Evolutionary conservation across 2,113 vertebrate genomes (phyloP).

Genomic region (Cyanoderma ruficeps): DNA sequence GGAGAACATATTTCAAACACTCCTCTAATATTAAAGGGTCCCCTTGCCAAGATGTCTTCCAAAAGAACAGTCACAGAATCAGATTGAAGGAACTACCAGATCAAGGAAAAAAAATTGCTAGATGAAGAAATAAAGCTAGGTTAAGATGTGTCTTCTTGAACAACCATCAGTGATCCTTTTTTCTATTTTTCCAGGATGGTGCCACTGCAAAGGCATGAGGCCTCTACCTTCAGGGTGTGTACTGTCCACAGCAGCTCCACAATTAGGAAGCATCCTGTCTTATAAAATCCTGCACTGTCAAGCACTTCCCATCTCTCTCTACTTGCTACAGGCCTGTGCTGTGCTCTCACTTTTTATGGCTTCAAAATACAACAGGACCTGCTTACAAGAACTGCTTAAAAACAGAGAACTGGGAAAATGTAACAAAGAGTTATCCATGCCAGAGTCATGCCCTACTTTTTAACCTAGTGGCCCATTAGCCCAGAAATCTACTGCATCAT

Average conservation of each 20-base stretch:
- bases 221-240: not conserved
- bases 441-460: not conserved
- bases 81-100: not conserved
- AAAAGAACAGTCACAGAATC: not conserved
- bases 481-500: not conserved
- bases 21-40: not conserved
- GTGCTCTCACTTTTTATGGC: not conserved
- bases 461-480: not conserved
- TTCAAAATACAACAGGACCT: not conserved
- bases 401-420: not conserved
- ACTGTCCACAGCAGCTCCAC: not conserved
- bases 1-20: constrained; percentile 3
- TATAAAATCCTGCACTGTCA: not conserved
- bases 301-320: not conserved
- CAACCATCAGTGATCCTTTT: not conserved
- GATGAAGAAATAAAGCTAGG: not conserved
- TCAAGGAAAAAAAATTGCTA: not conserved
- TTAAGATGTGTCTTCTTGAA: not conserved
- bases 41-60: not conserved
- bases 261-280: not conserved
- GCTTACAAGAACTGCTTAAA: not conserved
- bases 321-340: not conserved
- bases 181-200: not conserved
- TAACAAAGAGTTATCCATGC: not conserved
- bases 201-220: not conserved